Percentiles rank a stretch among this genome's conserved stretches.
Evolutionary conservation across 2,888 invertebrate species (phyloP).

Genomic region (Cryptocheilus praepositus): DNA sequence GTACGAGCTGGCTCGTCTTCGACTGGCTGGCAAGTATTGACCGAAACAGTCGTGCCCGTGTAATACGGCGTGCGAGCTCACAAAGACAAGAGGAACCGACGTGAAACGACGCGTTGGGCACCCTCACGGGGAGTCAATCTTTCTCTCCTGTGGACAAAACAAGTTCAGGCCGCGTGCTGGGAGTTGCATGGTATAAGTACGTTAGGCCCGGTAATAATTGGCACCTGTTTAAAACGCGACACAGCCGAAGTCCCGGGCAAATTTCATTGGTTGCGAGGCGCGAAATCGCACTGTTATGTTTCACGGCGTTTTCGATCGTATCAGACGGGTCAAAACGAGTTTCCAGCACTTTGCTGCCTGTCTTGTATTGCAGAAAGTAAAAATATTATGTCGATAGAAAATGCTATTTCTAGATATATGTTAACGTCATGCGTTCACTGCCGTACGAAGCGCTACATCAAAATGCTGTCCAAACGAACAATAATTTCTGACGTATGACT

Average conservation of each 20-base stretch:
- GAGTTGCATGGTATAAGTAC: slow-evolving; percentile 46
- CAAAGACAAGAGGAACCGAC: slow-evolving; percentile 13
- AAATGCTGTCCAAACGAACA: no score
- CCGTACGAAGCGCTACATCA: no score
- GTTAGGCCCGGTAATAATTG: slow-evolving; percentile 60
- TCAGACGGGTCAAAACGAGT: no score
- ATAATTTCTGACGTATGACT: no score
- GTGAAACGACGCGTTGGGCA: slow-evolving; percentile 2
- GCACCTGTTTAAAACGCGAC: slow-evolving; percentile 50
- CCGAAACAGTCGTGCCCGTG: slow-evolving; percentile 30
- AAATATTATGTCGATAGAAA: no score
- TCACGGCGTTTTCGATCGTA: no score
- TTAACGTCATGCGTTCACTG: no score
- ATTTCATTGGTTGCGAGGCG: no score
- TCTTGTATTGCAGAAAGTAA: no score
- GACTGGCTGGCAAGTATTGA: slow-evolving; percentile 57
- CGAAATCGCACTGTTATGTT: no score
- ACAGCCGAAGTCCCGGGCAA: background rate
- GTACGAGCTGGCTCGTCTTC: slow-evolving; percentile 43
- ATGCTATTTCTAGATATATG: no score
- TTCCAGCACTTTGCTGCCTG: no score
- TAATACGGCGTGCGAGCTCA: slow-evolving; percentile 13
- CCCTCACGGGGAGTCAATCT: background rate
- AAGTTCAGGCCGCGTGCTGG: slow-evolving; percentile 15
- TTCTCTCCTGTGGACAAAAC: slow-evolving; percentile 32